A percentile compares a stretch with the other conserved stretches of the same genome.
Evolutionary conservation across 2,888 invertebrate species (phyloP).

Genomic region (Oithona nana): DNA sequence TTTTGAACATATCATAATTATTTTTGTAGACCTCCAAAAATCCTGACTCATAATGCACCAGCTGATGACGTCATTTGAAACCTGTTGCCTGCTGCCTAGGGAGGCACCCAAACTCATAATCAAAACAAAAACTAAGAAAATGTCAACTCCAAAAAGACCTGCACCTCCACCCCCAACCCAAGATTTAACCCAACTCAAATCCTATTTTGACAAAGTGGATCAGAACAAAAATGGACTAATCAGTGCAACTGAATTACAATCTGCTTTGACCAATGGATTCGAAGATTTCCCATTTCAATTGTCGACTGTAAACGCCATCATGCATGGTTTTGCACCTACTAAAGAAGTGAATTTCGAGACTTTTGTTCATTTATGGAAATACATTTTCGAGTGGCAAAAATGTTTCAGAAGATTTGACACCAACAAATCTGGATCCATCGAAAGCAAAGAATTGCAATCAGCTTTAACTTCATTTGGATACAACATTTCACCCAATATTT

Average conservation of each 20-base stretch:
- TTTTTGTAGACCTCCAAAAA: too few species aligned
- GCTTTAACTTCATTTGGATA: conserved; percentile 38
- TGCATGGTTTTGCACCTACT: not conserved
- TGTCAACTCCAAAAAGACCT: not conserved
- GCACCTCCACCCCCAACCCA: not conserved
- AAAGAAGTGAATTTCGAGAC: conserved; percentile 64
- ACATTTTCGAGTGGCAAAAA: conserved; percentile 91
- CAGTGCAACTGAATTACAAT: not conserved
- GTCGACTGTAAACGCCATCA: not conserved
- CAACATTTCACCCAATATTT: not conserved
- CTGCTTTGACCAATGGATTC: not conserved
- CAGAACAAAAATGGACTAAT: not conserved
- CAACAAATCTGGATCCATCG: conserved; percentile 79
- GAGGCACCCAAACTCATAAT: too few species aligned
- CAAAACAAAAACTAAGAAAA: not conserved
- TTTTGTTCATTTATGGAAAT: conserved; percentile 91
- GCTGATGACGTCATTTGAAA: too few species aligned
- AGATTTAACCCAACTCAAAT: not conserved
- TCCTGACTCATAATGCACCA: too few species aligned
- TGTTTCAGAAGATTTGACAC: conserved; percentile 85
- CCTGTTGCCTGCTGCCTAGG: too few species aligned
- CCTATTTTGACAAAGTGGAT: not conserved
- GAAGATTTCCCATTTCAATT: not conserved
- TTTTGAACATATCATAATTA: too few species aligned
- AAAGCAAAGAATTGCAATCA: conserved; percentile 65